phyloP scores from a whole-genome alignment of 2,797 vertebrate species.

The Coendou prehensilis region DNA sequence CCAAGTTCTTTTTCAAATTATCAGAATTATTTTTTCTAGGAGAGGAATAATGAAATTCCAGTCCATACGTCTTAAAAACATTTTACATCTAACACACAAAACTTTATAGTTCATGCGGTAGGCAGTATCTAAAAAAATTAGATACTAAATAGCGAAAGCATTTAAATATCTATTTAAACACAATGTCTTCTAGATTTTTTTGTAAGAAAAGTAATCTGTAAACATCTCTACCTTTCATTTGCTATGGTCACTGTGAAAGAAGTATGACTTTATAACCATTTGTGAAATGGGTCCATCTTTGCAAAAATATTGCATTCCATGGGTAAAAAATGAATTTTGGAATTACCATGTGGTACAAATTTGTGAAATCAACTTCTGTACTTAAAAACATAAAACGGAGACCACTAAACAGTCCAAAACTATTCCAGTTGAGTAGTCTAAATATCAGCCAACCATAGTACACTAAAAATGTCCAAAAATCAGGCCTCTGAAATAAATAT shows the following conservation, averaged over 20 bases:
- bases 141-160: conserved; percentile 93
- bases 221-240: conserved; percentile 92
- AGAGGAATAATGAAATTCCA: conserved; percentile 87
- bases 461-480: conserved; percentile 93
- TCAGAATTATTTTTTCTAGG: conserved; percentile 85
- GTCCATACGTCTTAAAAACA: conserved; percentile 93
- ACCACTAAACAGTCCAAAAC: conserved; percentile 90
- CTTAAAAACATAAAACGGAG: conserved; percentile 90
- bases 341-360: conserved; percentile 91
- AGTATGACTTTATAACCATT: conserved; percentile 87
- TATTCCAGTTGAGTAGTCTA: conserved; percentile 89
- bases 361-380: conserved; percentile 89
- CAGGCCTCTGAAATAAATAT: conserved; percentile 98
- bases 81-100: conserved; percentile 96
- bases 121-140: conserved; percentile 94
- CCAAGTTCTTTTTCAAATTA: conserved; percentile 85
- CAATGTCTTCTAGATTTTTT: conserved; percentile 91
- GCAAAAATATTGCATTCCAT: conserved; percentile 94
- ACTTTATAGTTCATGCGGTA: conserved; percentile 95
- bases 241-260: conserved; percentile 83
- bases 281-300: conserved; percentile 88
- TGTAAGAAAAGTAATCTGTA: conserved; percentile 93
- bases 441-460: conserved; percentile 90
- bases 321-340: conserved; percentile 90
- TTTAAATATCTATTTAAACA: conserved; percentile 94